Conservation (phyloP, 2,113 vertebrate genomes). For the Gambusia holbrooki region DNA sequence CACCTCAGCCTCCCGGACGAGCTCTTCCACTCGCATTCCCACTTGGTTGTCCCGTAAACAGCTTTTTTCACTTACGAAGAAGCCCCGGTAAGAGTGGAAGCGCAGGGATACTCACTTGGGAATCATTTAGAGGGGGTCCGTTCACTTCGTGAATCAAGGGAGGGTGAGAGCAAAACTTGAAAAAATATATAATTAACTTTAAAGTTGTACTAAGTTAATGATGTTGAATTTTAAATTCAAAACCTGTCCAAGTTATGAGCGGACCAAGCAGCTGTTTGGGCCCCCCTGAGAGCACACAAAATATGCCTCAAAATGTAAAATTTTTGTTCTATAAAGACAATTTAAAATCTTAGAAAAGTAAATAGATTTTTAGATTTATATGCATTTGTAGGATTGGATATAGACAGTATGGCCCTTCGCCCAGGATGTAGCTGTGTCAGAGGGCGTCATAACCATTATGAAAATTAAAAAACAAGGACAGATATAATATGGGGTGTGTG, state of each 20-base stretch:
- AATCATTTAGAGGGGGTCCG: constrained; percentile 40
- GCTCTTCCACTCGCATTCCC: constrained; percentile 35
- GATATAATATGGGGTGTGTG: neutral
- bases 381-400: no score
- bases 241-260: neutral
- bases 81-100: constrained; percentile 47
- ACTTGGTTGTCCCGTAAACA: constrained; percentile 57
- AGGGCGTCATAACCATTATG: neutral
- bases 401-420: neutral
- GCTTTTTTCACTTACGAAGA: constrained; percentile 34
- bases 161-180: constrained; percentile 56
- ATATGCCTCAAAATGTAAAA: no score
- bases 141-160: constrained; percentile 47
- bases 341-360: no score
- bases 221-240: neutral
- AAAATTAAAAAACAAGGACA: neutral
- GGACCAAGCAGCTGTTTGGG: no score
- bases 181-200: constrained; percentile 8
- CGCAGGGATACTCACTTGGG: constrained; percentile 42
- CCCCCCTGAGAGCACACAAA: no score
- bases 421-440: neutral
- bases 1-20: constrained; percentile 61
- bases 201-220: constrained; percentile 50
- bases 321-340: no score
- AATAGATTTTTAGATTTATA: no score